Base-by-base conservation (phyloP, 2,113 vertebrate species). In the Forbesichthys papilliferus region DNA sequence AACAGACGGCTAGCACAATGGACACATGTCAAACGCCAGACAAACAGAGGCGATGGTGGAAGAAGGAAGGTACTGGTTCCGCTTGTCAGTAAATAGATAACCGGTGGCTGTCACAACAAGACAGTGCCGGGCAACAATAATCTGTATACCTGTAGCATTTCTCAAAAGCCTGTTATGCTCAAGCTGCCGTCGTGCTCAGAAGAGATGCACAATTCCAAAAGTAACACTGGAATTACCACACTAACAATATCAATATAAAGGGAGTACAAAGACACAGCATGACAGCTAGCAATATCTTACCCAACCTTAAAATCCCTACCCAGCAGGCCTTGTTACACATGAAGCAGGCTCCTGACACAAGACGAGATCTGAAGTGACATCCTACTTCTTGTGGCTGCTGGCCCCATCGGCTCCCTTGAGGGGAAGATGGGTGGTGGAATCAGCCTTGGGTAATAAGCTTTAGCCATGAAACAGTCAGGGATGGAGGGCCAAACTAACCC, bases 11-110 rank as follows among this genome's bases (percentile, higher is more conserved):
- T 73, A 77, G 69, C 56, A 78, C 70, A 64, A 73, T 61, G 73
- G 78, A 86, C 78, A 82, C 74, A 73, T 85, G 84, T 89, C 89
- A 82, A 76, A 78, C 80, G 62, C n/a, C 46, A n/a, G 52, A n/a
- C 36, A 11, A 54, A 54, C 63, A 78, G 74, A 13, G 10, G 12
- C 12, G 9, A 12, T 10, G 57, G 57, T 34, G 27, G 11, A 27
- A 13, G 11, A 59, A 69, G 71, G 76, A 64, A 78, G 70, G 74
- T 68, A 18, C 69, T 5, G 52, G n/a, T 55, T 58, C 56, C 58
- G 71, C 78, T 71, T 81, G 78, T 80, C 81, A 86, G 56, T 68
- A 75, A 74, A 67, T 61, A 48, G 67, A 84, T 78, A 85, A 75
- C 81, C 77, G 36, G 75, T 78, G 57, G 74, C 73, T 66, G 80